A percentile compares a stretch with the other conserved stretches of the same genome.
These are phyloP conservation scores for Clinocottus analis DNA, from an alignment of 2,113 vertebrate species.

Conservation along the genomic window DNA sequence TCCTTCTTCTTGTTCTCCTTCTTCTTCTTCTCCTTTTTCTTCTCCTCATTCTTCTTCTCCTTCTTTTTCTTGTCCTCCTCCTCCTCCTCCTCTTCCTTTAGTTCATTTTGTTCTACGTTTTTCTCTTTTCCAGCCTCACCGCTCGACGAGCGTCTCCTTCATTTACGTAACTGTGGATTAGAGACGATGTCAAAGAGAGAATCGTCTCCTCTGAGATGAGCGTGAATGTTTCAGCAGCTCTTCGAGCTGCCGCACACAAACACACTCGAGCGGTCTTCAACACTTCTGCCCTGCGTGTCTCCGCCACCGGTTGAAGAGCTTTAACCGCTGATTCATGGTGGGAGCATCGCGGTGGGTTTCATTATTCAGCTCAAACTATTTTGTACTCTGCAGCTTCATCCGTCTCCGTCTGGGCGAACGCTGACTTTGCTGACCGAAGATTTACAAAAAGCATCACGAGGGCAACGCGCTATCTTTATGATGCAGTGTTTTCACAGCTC, in stretches of 20 bases:
- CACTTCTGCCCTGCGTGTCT: neutral
- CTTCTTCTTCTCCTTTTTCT: neutral
- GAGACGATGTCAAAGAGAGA: neutral
- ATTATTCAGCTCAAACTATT: neutral
- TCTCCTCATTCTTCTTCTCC: neutral
- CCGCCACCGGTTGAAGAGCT: neutral
- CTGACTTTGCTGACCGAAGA: neutral
- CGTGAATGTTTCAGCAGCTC: constrained; percentile 34
- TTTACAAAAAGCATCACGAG: neutral
- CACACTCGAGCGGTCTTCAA: neutral
- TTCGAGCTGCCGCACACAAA: constrained; percentile 21
- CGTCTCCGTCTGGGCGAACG: neutral
- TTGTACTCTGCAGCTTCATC: neutral
- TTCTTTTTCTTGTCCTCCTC: no score
- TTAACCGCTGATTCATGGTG: neutral
- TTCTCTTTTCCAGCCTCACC: neutral
- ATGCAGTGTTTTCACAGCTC: neutral
- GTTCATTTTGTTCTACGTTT: neutral
- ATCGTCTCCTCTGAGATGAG: neutral
- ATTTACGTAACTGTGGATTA: constrained; percentile 12
- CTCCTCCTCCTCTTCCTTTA: neutral
- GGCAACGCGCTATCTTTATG: neutral
- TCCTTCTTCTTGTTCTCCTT: neutral
- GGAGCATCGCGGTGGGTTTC: neutral
- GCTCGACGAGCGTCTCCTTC: neutral